Evolutionary conservation across 2,888 invertebrate genomes (phyloP).

Genomic region (Agapostemon virescens): DNA sequence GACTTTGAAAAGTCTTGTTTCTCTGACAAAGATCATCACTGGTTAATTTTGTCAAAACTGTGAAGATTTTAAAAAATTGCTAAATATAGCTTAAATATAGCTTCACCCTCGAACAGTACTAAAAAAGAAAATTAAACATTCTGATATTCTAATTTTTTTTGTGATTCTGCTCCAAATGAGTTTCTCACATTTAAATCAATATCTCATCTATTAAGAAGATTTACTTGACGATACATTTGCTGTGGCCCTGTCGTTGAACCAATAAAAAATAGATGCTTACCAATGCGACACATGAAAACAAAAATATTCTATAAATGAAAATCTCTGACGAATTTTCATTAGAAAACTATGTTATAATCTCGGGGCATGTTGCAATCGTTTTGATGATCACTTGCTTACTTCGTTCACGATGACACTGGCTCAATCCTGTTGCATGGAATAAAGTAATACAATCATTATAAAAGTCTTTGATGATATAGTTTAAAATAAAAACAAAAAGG

Average conservation of each 20-base stretch:
- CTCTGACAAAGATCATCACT: not conserved
- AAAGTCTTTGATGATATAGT: conserved; percentile 14
- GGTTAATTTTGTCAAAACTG: not conserved
- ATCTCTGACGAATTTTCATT: conserved; percentile 14
- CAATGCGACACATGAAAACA: not conserved
- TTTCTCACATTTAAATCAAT: not conserved
- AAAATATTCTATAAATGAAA: conserved; percentile 18
- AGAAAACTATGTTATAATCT: conserved; percentile 22
- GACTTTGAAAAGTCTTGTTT: conserved; percentile 33
- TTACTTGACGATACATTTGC: conserved; percentile 18
- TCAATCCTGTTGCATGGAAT: conserved; percentile 79
- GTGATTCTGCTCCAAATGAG: not conserved
- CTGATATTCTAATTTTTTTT: not conserved
- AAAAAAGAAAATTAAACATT: conserved; percentile 6
- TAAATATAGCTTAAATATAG: no score
- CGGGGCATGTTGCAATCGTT: conserved; percentile 43
- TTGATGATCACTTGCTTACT: conserved; percentile 58
- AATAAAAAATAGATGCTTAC: conserved; percentile 15
- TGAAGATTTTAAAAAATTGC: not conserved
- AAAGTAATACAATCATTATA: conserved; percentile 70
- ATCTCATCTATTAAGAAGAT: not conserved
- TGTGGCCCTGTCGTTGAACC: not conserved
- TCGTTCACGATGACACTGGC: conserved; percentile 68
- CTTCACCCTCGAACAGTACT: not conserved
- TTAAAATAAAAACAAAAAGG: not conserved